Percentiles rank a stretch among this genome's conserved stretches.
Evolutionary conservation across 1,140 invertebrate genomes (phyloP).

Genomic region (Bombyx mori): DNA sequence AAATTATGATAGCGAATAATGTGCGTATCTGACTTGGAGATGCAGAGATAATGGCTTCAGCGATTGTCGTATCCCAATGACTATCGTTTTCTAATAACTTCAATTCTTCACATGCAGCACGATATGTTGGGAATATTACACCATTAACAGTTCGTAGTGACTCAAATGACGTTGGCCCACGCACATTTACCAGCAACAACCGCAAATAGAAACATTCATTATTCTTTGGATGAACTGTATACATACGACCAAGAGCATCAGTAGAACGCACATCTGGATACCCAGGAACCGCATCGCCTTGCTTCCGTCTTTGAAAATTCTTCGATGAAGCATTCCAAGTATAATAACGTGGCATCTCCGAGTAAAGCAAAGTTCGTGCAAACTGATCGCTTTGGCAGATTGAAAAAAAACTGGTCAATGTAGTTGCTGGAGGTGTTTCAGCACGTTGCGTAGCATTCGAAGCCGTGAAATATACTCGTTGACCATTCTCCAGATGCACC

Average conservation of each 20-base stretch:
- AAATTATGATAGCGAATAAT: too few relatives aligned
- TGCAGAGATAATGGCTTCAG: conserved; percentile 5
- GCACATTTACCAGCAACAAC: too few relatives aligned
- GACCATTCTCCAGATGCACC: conserved; percentile 14
- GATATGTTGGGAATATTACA: too few relatives aligned
- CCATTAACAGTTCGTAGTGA: too few relatives aligned
- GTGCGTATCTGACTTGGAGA: too few relatives aligned
- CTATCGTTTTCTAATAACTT: conserved; percentile 30
- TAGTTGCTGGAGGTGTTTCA: conserved; percentile 8
- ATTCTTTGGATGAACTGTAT: conserved; percentile 5
- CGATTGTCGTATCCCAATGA: conserved; percentile 30
- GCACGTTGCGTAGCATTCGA: conserved; percentile 3
- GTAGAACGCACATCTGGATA: conserved; percentile 1
- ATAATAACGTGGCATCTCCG: conserved; percentile 7
- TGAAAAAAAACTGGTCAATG: conserved; percentile 7
- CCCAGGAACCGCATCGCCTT: conserved; percentile 3
- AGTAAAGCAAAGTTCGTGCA: conserved; percentile 5
- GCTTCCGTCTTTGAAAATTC: conserved; percentile 4
- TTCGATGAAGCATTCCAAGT: conserved; percentile 7
- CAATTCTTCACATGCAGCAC: conserved; percentile 32
- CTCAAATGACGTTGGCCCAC: too few relatives aligned
- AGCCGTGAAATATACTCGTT: conserved; percentile 10
- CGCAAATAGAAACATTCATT: conserved; percentile 3
- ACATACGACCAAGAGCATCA: conserved; percentile 3
- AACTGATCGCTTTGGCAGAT: conserved; percentile 5